Base-by-base conservation (phyloP, 2,888 invertebrate genomes). In the Leptinotarsa peninsularis region DNA sequence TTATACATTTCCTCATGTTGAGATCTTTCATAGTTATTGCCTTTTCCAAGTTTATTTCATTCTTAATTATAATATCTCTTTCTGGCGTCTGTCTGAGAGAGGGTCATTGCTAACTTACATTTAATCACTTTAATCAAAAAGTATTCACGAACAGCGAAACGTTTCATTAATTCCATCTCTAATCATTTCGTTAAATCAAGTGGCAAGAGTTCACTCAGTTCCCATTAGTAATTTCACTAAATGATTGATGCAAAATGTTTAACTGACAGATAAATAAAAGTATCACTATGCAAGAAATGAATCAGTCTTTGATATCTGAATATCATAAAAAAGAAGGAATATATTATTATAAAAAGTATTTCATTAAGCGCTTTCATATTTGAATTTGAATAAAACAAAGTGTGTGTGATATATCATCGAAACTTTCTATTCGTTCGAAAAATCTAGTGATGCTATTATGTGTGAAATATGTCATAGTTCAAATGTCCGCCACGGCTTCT, bases 61-160 rank as follows among this genome's bases (percentile, higher is more conserved):
- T 58, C 58, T 27, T 14, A 27, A 21, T 27, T 58, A 58, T 58
- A 4, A 58, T 58, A 23, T 23, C 58, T 23, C 21, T 58, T 21
- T 23, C 14, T 23, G 58, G 58, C 58, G 58, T 58, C 58, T 23
- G 58, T 58, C 58, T 58, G 23, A 23, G 58, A 23, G 13, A 4
- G 58, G 23, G 15, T 23, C 23, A 58, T 23, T 14, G 17, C 15
- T 58, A 58, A 58, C 23, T 58, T 23, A 15, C 58, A 58, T 58
- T 23, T 27, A 58, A 58, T 15, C 23, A 58, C 58, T 58, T 15
- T 14, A 58, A 58, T 58, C 15, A 27, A 23, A 58, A 58, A 58
- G 58, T 58, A 58, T 58, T 58, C 58, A 14, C 23, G 58, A 58
- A 58, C 58, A 58, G 58, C 23, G 27, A 58, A 58, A 14, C 58